Evolutionary conservation across 2,888 invertebrate species (phyloP).

Genomic region (Cephus sareptanus): DNA sequence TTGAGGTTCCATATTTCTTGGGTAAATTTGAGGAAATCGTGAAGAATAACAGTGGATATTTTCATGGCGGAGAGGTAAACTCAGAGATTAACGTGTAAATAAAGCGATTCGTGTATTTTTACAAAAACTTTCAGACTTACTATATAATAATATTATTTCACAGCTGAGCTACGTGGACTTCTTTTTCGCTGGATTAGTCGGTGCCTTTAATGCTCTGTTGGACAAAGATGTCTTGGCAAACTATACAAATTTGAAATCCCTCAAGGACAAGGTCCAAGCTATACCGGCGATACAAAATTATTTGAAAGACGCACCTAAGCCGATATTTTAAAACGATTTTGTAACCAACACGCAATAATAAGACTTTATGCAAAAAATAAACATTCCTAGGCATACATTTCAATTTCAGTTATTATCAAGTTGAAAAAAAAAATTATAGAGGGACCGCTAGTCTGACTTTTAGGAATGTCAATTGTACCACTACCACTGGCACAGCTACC

Average conservation of each 20-base stretch:
- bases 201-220: conserved; percentile 25
- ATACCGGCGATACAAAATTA: conserved; percentile 45
- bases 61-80: conserved; percentile 43
- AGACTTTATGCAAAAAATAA: neutral
- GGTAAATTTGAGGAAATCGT: conserved; percentile 47
- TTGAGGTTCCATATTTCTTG: conserved; percentile 49
- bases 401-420: neutral
- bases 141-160: conserved; percentile 12
- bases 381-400: neutral
- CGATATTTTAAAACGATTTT: conserved; percentile 29
- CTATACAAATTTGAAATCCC: conserved; percentile 41
- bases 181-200: conserved; percentile 48
- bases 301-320: conserved; percentile 46
- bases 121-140: neutral
- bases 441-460: neutral
- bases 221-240: conserved; percentile 42
- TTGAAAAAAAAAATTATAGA: neutral
- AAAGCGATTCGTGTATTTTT: neutral
- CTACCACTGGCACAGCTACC: neutral
- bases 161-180: conserved; percentile 57
- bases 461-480: neutral
- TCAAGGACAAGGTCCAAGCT: conserved; percentile 45
- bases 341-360: neutral
- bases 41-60: conserved; percentile 49
- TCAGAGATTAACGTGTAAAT: neutral